A percentile compares a stretch with the other conserved stretches of the same genome.
Evolutionary conservation across 1,140 invertebrate species (phyloP).

Genomic region (Anastrepha obliqua): DNA sequence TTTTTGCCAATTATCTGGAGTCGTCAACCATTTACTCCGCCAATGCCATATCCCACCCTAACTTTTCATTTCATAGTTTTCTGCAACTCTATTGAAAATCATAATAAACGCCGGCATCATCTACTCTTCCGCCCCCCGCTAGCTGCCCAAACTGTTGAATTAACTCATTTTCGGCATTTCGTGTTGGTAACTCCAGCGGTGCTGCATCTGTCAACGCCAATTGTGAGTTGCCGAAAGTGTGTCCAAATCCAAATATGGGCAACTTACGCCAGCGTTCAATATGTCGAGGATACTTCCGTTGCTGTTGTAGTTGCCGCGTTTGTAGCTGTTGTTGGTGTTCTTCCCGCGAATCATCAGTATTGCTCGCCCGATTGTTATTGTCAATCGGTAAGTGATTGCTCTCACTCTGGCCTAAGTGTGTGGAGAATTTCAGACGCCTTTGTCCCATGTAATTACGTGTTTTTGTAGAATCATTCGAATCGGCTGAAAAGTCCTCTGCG

Average conservation of each 20-base stretch:
- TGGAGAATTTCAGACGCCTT: background rate
- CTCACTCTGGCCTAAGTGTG: background rate
- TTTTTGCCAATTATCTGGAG: background rate
- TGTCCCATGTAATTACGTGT: background rate
- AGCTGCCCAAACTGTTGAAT: constrained; percentile 18
- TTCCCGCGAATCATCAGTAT: background rate
- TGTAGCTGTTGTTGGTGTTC: background rate
- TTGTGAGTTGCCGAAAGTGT: background rate
- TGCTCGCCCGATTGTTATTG: background rate
- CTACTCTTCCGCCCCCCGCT: background rate
- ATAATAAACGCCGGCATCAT: constrained; percentile 20
- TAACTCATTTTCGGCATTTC: background rate
- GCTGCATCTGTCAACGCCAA: background rate
- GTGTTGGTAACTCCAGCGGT: background rate
- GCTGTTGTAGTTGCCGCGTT: background rate
- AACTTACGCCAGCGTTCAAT: constrained; percentile 18
- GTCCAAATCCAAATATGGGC: background rate
- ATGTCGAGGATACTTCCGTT: constrained; percentile 13
- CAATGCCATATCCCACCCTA: background rate
- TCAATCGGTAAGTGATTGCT: background rate
- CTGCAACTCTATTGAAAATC: constrained; percentile 9
- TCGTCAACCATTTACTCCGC: background rate
- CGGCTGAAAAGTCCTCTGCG: background rate
- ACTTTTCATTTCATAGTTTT: background rate
- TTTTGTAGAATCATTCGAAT: constrained; percentile 11